Percentiles rank a stretch among this genome's conserved stretches.
phyloP scores from a whole-genome alignment of 2,113 vertebrate species.

The Meleagris gallopavo region DNA sequence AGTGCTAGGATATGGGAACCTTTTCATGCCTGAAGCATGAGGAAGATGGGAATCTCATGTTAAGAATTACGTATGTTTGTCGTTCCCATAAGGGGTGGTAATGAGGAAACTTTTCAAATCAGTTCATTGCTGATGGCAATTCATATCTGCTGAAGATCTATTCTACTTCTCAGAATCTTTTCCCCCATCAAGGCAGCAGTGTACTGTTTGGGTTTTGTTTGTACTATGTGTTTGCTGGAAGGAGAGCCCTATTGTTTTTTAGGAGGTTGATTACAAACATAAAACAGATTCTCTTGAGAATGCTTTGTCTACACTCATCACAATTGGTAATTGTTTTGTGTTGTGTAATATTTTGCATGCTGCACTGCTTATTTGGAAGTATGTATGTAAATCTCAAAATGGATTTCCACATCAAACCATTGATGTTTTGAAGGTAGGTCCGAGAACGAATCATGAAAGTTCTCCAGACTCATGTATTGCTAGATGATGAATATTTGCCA shows the following conservation, averaged over 20 bases:
- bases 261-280: conserved; percentile 66
- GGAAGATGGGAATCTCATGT: neutral
- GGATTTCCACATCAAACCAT: neutral
- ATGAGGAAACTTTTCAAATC: conserved; percentile 6
- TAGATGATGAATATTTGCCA: neutral
- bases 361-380: neutral
- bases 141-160: neutral
- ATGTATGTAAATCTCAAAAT: neutral
- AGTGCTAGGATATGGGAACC: neutral
- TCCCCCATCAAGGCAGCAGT: neutral
- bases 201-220: conserved; percentile 68
- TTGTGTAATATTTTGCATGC: conserved; percentile 40
- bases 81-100: neutral
- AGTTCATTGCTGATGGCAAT: neutral
- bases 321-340: conserved; percentile 67
- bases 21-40: neutral
- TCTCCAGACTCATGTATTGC: neutral
- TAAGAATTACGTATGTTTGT: neutral
- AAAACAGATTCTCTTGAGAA: conserved; percentile 73
- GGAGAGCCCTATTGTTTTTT: conserved; percentile 71
- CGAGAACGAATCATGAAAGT: neutral
- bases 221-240: conserved; percentile 62
- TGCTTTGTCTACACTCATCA: conserved; percentile 35
- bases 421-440: neutral
- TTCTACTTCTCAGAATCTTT: conserved; percentile 23